Evolutionary conservation across 1,140 invertebrate species (phyloP).

Genomic region (Aphidius ervi): DNA sequence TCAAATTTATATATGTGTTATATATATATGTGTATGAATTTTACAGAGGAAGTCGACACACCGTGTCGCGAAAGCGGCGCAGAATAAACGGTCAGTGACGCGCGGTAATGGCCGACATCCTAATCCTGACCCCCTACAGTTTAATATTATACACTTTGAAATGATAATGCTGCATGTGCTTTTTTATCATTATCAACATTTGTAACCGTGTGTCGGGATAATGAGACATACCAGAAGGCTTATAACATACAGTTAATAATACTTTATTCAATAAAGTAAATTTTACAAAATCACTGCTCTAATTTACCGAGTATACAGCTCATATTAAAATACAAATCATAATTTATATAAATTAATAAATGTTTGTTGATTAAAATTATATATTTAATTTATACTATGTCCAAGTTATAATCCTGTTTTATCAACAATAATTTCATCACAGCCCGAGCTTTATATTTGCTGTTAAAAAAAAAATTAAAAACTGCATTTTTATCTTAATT

Average conservation of each 20-base stretch:
- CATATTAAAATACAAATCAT: no score
- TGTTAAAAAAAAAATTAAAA: no score
- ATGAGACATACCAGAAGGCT: conserved; percentile 6
- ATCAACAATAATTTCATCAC: no score
- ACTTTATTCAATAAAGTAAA: conserved; percentile 9
- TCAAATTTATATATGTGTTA: neutral
- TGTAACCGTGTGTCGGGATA: conserved; percentile 23
- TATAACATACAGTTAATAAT: neutral
- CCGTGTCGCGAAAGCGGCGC: conserved; percentile 35
- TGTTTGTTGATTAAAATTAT: no score
- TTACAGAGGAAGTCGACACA: conserved; percentile 44
- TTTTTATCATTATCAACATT: conserved; percentile 48
- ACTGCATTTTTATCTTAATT: no score
- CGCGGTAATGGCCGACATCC: conserved; percentile 54
- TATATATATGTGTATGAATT: neutral
- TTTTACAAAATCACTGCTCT: no score
- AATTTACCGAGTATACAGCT: no score
- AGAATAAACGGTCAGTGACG: conserved; percentile 54
- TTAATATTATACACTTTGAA: conserved; percentile 46
- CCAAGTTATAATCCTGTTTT: no score
- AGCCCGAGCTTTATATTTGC: no score
- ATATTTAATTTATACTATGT: no score
- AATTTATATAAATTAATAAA: no score
- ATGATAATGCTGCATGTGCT: conserved; percentile 51
- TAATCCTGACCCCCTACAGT: conserved; percentile 53